Conservation (phyloP, 1,140 invertebrate genomes). For the Procambarus clarkii region DNA sequence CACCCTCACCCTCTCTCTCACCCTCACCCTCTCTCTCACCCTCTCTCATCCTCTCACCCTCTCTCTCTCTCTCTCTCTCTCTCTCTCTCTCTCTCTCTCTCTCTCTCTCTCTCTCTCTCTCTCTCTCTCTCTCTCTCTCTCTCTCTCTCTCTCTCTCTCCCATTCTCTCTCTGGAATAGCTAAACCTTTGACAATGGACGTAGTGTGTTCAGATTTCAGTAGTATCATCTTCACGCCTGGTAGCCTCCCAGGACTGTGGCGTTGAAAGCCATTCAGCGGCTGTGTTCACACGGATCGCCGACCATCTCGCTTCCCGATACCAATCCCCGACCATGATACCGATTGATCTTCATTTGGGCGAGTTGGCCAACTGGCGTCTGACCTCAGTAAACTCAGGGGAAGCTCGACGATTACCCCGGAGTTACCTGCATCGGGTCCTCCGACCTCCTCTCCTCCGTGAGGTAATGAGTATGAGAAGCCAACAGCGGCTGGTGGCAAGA, state of each 20-base stretch:
- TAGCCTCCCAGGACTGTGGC: no score
- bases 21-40: no score
- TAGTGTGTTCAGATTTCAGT: no score
- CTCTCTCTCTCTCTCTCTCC: slow-evolving; percentile 7
- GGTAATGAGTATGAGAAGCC: neutral
- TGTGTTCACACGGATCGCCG: no score
- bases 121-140: slow-evolving; percentile 33
- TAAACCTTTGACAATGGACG: no score
- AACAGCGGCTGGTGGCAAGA: no score
- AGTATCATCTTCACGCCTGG: no score
- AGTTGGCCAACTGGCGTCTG: neutral
- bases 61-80: neutral
- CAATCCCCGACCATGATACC: neutral
- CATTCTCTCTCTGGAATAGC: neutral
- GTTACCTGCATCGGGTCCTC: neutral
- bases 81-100: slow-evolving; percentile 33
- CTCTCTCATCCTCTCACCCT: no score
- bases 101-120: slow-evolving; percentile 26
- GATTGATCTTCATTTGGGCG: neutral
- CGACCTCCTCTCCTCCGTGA: no score
- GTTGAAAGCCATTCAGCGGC: no score
- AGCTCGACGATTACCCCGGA: neutral
- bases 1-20: no score
- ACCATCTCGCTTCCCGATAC: no score
- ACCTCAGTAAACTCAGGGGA: neutral